phyloP scores from a whole-genome alignment of 2,113 vertebrate genomes.

The Apaloderma vittatum region DNA sequence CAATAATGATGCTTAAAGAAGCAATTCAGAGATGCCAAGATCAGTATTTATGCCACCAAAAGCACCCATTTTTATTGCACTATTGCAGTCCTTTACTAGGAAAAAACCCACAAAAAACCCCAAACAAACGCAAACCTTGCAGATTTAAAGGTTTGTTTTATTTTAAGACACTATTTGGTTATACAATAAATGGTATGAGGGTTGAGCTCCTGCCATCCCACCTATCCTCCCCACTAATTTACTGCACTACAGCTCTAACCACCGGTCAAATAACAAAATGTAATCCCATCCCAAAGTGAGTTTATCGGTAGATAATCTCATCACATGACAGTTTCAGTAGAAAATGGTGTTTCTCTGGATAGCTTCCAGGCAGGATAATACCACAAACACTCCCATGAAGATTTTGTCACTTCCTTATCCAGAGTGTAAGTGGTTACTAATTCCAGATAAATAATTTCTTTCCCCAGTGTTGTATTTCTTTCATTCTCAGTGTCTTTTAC shows the following conservation, averaged over 20 bases:
- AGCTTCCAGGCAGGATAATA: conserved; percentile 61
- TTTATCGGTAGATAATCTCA: conserved; percentile 56
- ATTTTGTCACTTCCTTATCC: conserved; percentile 73
- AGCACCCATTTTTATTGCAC: neutral
- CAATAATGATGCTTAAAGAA: neutral
- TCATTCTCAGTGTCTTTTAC: conserved; percentile 40
- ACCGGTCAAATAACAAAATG: conserved; percentile 2
- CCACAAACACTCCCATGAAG: conserved; percentile 65
- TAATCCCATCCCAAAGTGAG: conserved; percentile 44
- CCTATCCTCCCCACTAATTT: neutral
- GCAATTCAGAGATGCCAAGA: neutral
- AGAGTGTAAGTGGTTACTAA: conserved; percentile 73
- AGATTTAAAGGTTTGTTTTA: neutral
- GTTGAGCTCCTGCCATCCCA: neutral
- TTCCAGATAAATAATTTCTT: conserved; percentile 70
- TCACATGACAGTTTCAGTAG: conserved; percentile 54
- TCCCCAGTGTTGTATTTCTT: conserved; percentile 47
- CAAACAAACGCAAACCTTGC: neutral
- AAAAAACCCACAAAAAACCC: neutral
- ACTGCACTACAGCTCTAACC: neutral
- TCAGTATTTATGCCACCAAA: neutral
- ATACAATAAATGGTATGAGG: neutral
- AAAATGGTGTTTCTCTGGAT: conserved; percentile 56
- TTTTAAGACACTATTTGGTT: neutral
- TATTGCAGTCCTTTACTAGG: neutral